Evolutionary conservation across 2,888 invertebrate genomes (phyloP).

Genomic region (Chrysotoxum bicinctum): DNA sequence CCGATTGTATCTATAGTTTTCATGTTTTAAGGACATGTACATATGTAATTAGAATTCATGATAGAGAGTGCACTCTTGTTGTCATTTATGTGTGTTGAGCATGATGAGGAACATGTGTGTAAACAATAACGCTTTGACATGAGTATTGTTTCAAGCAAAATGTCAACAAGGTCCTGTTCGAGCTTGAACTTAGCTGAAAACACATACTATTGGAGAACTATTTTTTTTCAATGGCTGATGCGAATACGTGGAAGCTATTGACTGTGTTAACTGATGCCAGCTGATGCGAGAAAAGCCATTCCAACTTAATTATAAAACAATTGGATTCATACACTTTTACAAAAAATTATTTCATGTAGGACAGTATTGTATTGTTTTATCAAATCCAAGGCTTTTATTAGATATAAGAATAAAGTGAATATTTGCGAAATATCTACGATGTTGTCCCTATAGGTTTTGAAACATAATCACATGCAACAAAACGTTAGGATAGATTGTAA

Average conservation of each 20-base stretch:
- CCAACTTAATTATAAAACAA: background rate
- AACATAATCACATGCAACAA: no score
- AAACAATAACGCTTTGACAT: conserved; percentile 27
- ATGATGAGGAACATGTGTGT: conserved; percentile 34
- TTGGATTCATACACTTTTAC: background rate
- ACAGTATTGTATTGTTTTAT: background rate
- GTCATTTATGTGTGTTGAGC: conserved; percentile 36
- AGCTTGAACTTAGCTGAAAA: background rate
- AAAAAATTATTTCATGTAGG: background rate
- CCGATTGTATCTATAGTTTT: conserved; percentile 44
- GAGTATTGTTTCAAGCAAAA: conserved; percentile 12
- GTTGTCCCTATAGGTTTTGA: no score
- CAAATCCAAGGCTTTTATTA: background rate
- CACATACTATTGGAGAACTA: background rate
- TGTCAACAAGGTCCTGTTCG: background rate
- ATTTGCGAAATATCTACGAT: no score
- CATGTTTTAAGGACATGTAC: conserved; percentile 42
- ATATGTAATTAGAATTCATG: conserved; percentile 48
- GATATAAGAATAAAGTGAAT: no score
- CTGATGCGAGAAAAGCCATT: background rate
- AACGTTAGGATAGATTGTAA: no score
- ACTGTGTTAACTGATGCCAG: background rate
- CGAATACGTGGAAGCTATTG: background rate
- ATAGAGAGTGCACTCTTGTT: conserved; percentile 32
- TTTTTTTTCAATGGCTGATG: background rate